Evolutionary conservation across 92 coral and sea anemone species (phyloP), one percentile per base, ranked within the genome.

Genomic region (Porites rus): DNA sequence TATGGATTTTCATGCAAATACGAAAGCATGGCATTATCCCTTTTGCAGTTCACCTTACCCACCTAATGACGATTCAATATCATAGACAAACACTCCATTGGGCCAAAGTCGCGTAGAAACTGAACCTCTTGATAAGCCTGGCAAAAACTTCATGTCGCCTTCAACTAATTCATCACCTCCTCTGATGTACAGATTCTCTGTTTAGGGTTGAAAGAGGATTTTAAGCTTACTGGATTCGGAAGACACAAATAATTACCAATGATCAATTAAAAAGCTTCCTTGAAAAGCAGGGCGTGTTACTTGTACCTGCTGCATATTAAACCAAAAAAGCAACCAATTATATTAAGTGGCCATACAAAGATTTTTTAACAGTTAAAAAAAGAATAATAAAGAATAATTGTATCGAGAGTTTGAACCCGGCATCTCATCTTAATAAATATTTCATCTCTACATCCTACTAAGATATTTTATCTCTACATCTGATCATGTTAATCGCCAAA

Each of bases 41-140:
- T 18, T 2, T 67, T 67, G 13, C 17, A 14, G 13, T 53, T 20
- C 58, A 7, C 17, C 24, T 51, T 10, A 64, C 88, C 76, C n/a
- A 84, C 81, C 21, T 9, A 84, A n/a, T 14, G 83, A 51, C 2
- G 75, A 22, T 0, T 84, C 88, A 8, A 84, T 84, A 46, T 84
- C 88, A 75, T 84, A 84, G 20, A 84, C 88, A 25, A 84, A 31
- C 68, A 24, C 56, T 10, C 83, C 88, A 19, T 12, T 52, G 31
- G 82, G 82, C 88, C 88, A 84, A 50, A 72, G 63, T 10, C 58
- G 11, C 43, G 17, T 2, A 1, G 24, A 13, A 11, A 76, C 19
- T 54, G 88, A 65, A 19, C 83, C 88, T 76, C 82, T 28, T 2
- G 72, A 10, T 56, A 56, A 8, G 51, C 73, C 79, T 1, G 78